phyloP scores from a whole-genome alignment of 2,888 invertebrate species.

The Phortica magna region DNA sequence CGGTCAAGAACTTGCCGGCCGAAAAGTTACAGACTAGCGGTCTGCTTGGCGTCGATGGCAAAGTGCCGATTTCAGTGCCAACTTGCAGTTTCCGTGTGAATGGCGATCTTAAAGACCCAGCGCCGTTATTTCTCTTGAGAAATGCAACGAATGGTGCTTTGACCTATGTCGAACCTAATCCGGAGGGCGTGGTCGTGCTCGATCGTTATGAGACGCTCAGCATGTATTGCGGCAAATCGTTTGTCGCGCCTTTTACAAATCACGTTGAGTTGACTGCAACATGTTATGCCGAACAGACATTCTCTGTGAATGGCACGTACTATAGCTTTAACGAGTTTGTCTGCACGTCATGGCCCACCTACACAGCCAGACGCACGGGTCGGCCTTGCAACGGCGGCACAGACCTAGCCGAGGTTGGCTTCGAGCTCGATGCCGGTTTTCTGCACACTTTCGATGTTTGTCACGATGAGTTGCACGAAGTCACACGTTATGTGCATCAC shows the following conservation, averaged over 20 bases:
- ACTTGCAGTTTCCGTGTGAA: slow-evolving; percentile 56
- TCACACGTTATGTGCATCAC: slow-evolving; percentile 76
- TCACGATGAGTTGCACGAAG: slow-evolving; percentile 73
- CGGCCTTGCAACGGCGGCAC: slow-evolving; percentile 70
- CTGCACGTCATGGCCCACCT: slow-evolving; percentile 70
- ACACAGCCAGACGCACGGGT: slow-evolving; percentile 65
- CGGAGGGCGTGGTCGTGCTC: slow-evolving; percentile 55
- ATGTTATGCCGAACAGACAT: slow-evolving; percentile 64
- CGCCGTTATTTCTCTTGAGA: slow-evolving; percentile 80
- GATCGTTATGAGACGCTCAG: slow-evolving; percentile 54
- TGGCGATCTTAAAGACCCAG: slow-evolving; percentile 78
- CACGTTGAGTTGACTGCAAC: slow-evolving; percentile 58
- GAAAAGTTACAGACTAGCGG: slow-evolving; percentile 54
- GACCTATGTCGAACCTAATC: slow-evolving; percentile 55
- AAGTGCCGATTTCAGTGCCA: background rate
- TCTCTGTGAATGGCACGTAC: slow-evolving; percentile 59
- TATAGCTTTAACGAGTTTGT: slow-evolving; percentile 69
- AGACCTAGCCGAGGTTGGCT: slow-evolving; percentile 76
- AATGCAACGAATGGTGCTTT: slow-evolving; percentile 53
- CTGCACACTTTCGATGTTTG: slow-evolving; percentile 77
- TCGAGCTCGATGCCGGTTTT: slow-evolving; percentile 66
- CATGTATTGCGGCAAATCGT: slow-evolving; percentile 56
- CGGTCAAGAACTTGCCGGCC: slow-evolving; percentile 55
- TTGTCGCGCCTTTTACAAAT: slow-evolving; percentile 53
- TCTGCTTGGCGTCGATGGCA: slow-evolving; percentile 46